A percentile compares a stretch with the other conserved stretches of the same genome.
phyloP scores from a whole-genome alignment of 2,113 vertebrate species.

The Theristicus caerulescens region DNA sequence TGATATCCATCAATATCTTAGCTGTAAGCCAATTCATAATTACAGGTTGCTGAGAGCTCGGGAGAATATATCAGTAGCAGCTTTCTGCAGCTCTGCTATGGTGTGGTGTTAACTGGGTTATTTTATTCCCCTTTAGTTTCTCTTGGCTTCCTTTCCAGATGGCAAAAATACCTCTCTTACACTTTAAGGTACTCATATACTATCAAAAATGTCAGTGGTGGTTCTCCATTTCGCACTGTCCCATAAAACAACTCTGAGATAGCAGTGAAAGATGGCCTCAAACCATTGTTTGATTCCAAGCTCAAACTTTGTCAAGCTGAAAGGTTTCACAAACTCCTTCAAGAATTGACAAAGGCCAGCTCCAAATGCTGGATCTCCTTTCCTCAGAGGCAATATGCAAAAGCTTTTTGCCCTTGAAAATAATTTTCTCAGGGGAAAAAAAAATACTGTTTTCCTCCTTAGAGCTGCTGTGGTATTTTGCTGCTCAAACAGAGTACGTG shows the following conservation, averaged over 20 bases:
- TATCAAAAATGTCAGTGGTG: neutral
- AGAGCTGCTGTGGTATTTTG: neutral
- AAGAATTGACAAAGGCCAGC: neutral
- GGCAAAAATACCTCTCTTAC: neutral
- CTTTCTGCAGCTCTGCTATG: neutral
- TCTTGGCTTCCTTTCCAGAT: neutral
- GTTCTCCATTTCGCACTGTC: neutral
- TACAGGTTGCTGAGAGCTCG: conserved; percentile 26
- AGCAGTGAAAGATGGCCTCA: neutral
- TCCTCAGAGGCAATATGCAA: neutral
- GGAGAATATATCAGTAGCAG: neutral
- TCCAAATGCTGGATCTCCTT: neutral
- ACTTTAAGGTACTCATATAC: neutral
- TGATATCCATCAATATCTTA: conserved; percentile 41
- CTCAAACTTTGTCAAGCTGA: neutral
- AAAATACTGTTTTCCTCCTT: neutral
- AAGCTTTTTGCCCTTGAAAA: neutral
- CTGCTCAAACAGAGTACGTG: neutral
- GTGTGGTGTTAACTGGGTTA: neutral
- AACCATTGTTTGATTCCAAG: neutral
- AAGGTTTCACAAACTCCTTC: neutral
- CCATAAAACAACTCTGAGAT: neutral
- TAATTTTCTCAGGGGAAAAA: neutral
- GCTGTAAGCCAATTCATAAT: conserved; percentile 35
- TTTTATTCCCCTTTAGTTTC: neutral